A percentile compares a stretch with the other conserved stretches of the same genome.
Evolutionary conservation across 2,888 invertebrate genomes (phyloP).

Genomic region (Keiferia lycopersicella): DNA sequence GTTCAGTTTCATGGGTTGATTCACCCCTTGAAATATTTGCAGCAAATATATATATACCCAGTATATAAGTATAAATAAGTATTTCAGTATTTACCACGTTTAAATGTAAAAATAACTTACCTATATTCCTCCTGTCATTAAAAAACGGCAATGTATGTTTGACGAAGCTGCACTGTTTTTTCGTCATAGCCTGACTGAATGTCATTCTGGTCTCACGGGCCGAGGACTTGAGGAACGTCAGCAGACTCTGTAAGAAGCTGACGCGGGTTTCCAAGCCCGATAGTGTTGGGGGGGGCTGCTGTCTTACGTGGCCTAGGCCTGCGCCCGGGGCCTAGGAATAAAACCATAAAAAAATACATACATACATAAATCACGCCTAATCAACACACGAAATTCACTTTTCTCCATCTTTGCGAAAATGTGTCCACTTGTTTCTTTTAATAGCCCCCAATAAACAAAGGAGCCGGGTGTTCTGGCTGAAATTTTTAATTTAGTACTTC

Average conservation of each 20-base stretch:
- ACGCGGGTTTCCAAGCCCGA: constrained; percentile 26
- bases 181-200: background rate
- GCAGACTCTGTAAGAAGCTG: constrained; percentile 26
- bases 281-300: background rate
- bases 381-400: too few species aligned
- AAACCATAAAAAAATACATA: constrained; percentile 11
- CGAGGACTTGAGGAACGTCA: constrained; percentile 22
- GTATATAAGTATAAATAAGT: too few species aligned
- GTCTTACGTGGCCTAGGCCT: constrained; percentile 35
- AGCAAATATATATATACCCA: too few species aligned
- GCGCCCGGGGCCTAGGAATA: constrained; percentile 32
- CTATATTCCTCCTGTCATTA: constrained; percentile 10
- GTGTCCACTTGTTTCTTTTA: too few species aligned
- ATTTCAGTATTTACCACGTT: too few species aligned
- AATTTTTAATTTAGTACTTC: too few species aligned
- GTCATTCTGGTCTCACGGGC: background rate
- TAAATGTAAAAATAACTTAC: background rate
- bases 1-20: background rate
- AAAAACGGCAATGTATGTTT: background rate
- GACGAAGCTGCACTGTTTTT: constrained; percentile 18
- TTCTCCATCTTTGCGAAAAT: too few species aligned
- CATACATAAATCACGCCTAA: too few species aligned
- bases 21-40: too few species aligned
- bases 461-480: too few species aligned
- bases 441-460: too few species aligned